Evolutionary conservation across 2,113 vertebrate species (phyloP).

Genomic region (Cyanoramphus novaezelandiae): DNA sequence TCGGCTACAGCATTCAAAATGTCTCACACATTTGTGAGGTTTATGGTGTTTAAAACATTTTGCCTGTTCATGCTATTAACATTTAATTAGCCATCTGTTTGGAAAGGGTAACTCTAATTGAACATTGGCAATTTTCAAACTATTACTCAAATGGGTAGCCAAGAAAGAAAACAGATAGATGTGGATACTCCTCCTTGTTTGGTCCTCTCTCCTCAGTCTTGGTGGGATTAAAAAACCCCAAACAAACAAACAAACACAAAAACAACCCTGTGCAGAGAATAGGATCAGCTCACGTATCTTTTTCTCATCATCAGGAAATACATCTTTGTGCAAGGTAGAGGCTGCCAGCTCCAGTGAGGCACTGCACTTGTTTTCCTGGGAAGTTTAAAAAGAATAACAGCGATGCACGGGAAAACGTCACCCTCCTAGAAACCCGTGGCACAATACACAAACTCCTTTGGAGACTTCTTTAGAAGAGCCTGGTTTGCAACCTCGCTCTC

Average conservation of each 20-base stretch:
- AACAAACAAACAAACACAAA: neutral
- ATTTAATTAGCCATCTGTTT: conserved; percentile 31
- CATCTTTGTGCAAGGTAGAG: neutral
- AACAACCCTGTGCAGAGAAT: neutral
- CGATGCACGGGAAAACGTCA: neutral
- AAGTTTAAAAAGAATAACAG: neutral
- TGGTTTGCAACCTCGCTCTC: neutral
- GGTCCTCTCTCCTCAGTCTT: neutral
- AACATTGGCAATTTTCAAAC: neutral
- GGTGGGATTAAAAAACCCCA: neutral
- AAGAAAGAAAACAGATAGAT: neutral
- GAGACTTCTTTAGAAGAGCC: neutral
- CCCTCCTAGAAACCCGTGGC: neutral
- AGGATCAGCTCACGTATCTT: fast-evolving
- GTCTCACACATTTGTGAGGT: neutral
- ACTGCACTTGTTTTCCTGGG: neutral
- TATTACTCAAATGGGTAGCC: neutral
- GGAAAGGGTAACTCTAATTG: neutral
- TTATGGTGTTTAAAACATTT: neutral
- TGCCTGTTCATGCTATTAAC: neutral
- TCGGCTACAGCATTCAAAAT: neutral
- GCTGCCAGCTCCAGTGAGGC: neutral
- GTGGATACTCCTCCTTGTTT: neutral
- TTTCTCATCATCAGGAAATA: neutral
- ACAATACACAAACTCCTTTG: neutral